These are phyloP conservation scores for Euleptes europaea DNA, from an alignment of 2,113 vertebrate genomes.

Conservation along the genomic window DNA sequence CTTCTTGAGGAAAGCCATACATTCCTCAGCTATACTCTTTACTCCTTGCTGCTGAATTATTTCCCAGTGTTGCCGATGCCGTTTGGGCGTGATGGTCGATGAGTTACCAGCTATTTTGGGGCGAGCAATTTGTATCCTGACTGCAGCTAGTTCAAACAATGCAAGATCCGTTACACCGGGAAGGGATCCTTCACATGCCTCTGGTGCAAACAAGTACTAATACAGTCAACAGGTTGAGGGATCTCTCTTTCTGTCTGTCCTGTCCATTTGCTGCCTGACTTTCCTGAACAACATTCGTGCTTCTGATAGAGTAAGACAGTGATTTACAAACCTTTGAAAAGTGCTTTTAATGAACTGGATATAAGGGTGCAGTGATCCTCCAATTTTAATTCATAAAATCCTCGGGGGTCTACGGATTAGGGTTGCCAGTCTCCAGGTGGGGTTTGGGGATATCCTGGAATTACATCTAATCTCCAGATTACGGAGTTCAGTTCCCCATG, in stretches of 20 bases:
- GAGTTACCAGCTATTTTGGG: background rate
- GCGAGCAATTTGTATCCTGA: constrained; percentile 7
- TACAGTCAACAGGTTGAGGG: background rate
- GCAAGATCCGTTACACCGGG: constrained; percentile 22
- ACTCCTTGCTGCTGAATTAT: background rate
- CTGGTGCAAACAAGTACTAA: background rate
- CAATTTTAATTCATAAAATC: background rate
- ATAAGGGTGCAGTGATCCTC: no score
- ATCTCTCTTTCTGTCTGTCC: background rate
- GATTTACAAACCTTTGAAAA: background rate
- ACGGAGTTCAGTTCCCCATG: no score
- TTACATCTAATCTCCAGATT: no score
- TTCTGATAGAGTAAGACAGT: background rate
- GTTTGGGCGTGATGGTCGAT: constrained; percentile 10
- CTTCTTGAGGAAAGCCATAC: no score
- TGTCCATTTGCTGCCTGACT: background rate
- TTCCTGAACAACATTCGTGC: background rate
- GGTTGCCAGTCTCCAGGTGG: no score
- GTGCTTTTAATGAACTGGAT: background rate
- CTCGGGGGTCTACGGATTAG: no score
- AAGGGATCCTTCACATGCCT: constrained; percentile 19
- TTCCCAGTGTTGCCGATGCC: background rate
- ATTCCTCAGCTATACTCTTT: no score
- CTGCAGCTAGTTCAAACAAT: constrained; percentile 17
- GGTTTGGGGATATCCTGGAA: no score